phyloP scores from a whole-genome alignment of 2,888 invertebrate species.

The Ligdia adustata region DNA sequence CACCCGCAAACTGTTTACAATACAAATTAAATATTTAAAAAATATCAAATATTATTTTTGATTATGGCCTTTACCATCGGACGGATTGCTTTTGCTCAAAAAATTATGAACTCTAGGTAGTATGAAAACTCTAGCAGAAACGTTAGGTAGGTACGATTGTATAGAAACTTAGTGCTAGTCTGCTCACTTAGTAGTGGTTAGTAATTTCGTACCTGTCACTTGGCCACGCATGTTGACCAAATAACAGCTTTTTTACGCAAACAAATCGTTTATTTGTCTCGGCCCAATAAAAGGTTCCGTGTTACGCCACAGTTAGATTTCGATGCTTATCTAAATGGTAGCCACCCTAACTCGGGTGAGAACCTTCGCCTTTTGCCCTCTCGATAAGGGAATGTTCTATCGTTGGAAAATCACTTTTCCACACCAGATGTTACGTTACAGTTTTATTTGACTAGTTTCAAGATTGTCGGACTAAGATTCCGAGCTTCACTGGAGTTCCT shows the following conservation, averaged over 20 bases:
- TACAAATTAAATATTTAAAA: too few species aligned
- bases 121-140: too few species aligned
- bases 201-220: too few species aligned
- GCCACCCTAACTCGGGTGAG: constrained; percentile 61
- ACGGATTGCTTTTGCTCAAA: too few species aligned
- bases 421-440: constrained; percentile 40
- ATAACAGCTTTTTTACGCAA: constrained; percentile 18
- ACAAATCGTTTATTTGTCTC: constrained; percentile 58
- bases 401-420: constrained; percentile 49
- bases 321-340: constrained; percentile 75
- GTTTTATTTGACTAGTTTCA: constrained; percentile 40
- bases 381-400: constrained; percentile 47
- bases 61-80: too few species aligned
- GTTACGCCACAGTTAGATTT: constrained; percentile 68
- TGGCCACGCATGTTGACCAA: constrained; percentile 9
- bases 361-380: constrained; percentile 66
- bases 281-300: constrained; percentile 68
- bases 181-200: too few species aligned
- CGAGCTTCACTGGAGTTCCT: constrained; percentile 25
- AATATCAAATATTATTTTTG: too few species aligned
- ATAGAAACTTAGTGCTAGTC: too few species aligned
- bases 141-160: too few species aligned
- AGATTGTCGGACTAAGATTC: constrained; percentile 29
- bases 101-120: too few species aligned
- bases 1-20: too few species aligned